phyloP scores from a whole-genome alignment of 2,888 invertebrate species.

The Cosmia trapezina region DNA sequence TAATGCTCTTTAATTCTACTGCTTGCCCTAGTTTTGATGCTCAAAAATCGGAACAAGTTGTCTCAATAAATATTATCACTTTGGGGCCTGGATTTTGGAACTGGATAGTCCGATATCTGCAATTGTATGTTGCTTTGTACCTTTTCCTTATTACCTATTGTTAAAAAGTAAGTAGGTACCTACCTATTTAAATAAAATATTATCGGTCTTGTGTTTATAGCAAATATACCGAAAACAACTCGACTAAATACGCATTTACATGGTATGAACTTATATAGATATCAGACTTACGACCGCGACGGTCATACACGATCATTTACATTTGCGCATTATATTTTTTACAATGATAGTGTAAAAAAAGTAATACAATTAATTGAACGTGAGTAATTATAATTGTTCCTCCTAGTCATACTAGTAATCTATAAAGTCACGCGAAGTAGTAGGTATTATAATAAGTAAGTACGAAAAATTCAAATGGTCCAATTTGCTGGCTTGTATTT shows the following conservation, averaged over 20 bases:
- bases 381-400: constrained; percentile 36
- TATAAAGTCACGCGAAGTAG: constrained; percentile 47
- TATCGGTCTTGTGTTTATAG: constrained; percentile 29
- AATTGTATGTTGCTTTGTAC: neutral
- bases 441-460: too few relatives aligned
- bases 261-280: constrained; percentile 62
- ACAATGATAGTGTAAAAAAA: constrained; percentile 49
- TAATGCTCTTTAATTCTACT: constrained; percentile 47
- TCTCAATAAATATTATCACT: constrained; percentile 27
- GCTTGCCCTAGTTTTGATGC: constrained; percentile 48
- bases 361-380: constrained; percentile 28
- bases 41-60: constrained; percentile 32
- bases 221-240: constrained; percentile 41
- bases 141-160: constrained; percentile 38
- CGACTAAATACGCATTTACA: constrained; percentile 59
- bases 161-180: constrained; percentile 9
- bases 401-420: constrained; percentile 32
- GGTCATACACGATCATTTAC: constrained; percentile 41
- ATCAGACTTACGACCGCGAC: constrained; percentile 54
- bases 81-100: neutral
- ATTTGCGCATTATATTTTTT: constrained; percentile 51
- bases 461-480: neutral
- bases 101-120: neutral
- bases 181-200: constrained; percentile 18
- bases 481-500: too few relatives aligned